Evolutionary conservation across 2,113 vertebrate genomes (phyloP).

Genomic region (Tachycineta bicolor): DNA sequence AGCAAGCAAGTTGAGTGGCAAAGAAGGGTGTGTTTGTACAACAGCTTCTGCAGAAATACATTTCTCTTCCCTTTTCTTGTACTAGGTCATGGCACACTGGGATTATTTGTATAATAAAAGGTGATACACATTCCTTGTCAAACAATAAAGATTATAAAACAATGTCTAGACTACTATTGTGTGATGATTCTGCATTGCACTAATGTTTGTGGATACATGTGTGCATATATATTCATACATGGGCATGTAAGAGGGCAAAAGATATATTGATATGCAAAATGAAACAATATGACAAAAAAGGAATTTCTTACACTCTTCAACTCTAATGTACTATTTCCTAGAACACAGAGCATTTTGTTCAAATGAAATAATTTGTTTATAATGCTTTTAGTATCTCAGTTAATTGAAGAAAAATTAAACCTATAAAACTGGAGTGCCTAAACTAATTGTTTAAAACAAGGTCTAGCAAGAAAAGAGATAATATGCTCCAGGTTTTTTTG

Average conservation of each 20-base stretch:
- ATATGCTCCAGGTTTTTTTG: neutral
- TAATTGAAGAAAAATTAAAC: slow-evolving; percentile 40
- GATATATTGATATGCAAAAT: neutral
- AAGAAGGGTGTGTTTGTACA: neutral
- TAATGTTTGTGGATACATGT: neutral
- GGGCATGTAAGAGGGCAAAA: neutral
- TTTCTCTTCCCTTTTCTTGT: neutral
- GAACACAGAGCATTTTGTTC: neutral
- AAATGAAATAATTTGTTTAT: slow-evolving; percentile 26
- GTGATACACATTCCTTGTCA: neutral
- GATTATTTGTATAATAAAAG: neutral
- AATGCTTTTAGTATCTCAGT: slow-evolving; percentile 32
- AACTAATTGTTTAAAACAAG: neutral
- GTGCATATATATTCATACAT: neutral
- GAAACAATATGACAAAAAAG: neutral
- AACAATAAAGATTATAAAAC: neutral
- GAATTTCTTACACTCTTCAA: neutral
- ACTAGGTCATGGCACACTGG: neutral
- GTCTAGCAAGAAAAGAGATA: neutral
- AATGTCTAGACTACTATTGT: neutral
- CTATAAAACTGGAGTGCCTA: slow-evolving; percentile 21
- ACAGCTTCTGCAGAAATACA: neutral
- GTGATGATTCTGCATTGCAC: neutral
- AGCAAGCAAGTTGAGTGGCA: neutral
- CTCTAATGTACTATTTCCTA: neutral